phyloP scores from a whole-genome alignment of 1,140 invertebrate species.

The Hylyphantes graminicola region DNA sequence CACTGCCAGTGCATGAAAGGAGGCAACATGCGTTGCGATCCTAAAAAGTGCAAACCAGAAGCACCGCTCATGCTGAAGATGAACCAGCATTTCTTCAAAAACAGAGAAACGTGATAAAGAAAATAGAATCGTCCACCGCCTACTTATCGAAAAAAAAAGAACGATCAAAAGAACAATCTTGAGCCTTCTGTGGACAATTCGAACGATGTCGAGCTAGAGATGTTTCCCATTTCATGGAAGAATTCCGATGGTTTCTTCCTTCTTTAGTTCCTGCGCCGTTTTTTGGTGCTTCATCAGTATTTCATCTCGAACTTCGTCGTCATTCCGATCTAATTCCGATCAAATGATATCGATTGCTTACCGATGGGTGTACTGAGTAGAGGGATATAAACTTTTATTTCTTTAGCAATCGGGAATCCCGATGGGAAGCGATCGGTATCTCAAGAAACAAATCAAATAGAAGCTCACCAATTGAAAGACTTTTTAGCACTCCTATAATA shows the following conservation, averaged over 20 bases:
- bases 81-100: conserved; percentile 61
- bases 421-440: no score
- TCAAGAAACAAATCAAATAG: no score
- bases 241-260: not conserved
- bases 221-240: not conserved
- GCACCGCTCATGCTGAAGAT: conserved; percentile 76
- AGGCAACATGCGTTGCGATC: conserved; percentile 93
- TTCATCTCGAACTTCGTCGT: conserved; percentile 11
- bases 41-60: conserved; percentile 85
- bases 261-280: conserved; percentile 51
- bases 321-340: no score
- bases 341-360: no score
- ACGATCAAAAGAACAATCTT: not conserved
- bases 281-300: conserved; percentile 54
- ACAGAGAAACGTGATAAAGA: conserved; percentile 25
- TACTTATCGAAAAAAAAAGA: not conserved
- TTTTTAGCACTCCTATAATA: no score
- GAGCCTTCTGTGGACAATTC: not conserved
- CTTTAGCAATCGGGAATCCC: no score
- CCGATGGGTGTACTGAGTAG: no score
- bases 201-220: not conserved
- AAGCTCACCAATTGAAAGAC: no score
- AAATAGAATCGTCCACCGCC: not conserved
- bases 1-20: conserved; percentile 80
- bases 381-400: no score